Evolutionary conservation across 2,113 vertebrate species (phyloP), one percentile per base, ranked within the genome.

Genomic region (Eptatretus burgeri): DNA sequence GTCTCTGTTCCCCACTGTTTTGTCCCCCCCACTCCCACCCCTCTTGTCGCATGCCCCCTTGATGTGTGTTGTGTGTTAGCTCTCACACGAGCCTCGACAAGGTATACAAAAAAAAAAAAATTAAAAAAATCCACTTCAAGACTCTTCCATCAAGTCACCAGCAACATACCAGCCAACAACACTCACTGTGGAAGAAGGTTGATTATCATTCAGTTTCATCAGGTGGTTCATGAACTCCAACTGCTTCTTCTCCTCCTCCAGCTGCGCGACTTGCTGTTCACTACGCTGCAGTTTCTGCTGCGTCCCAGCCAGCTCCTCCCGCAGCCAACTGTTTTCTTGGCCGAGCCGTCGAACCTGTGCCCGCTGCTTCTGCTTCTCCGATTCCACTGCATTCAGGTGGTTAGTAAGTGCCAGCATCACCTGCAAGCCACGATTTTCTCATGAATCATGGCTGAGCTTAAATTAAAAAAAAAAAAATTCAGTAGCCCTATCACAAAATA

Each of bases 301-400:
- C 0, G 74, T 72, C 64, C 69, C 67, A 51, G 72, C 73, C 63
- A 75, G 65, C 64, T 76, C 73, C 1, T 85, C 82, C 14, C 81
- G 69, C 68, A 86, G 70, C 82, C 82, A 85, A 11, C 75, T 66
- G 67, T 86, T 86, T 74, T 85, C 83, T 75, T 85, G 83, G 62
- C 78, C 79, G 66, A 86, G 75, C 13, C 81, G 72, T 49, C 80
- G 76, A 14, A 80, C 78, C 71, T 86, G 81, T 0, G 79, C 77
- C 4, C 78, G 73, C 9, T 84, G 74, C 74, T 82, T 81, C 75
- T 84, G 83, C 73, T 83, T 82, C 75, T 85, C 83, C 0, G 81
- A 82, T 71, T 87, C 83, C 71, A 87, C 72, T 0, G 77, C 78
- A 1, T 79, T 72, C 52, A 87, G 67, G 14, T 85, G 83, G 2